A percentile compares a stretch with the other conserved stretches of the same genome.
Conservation (phyloP, 2,888 invertebrate genomes). For the Adelognathus sp. region DNA sequence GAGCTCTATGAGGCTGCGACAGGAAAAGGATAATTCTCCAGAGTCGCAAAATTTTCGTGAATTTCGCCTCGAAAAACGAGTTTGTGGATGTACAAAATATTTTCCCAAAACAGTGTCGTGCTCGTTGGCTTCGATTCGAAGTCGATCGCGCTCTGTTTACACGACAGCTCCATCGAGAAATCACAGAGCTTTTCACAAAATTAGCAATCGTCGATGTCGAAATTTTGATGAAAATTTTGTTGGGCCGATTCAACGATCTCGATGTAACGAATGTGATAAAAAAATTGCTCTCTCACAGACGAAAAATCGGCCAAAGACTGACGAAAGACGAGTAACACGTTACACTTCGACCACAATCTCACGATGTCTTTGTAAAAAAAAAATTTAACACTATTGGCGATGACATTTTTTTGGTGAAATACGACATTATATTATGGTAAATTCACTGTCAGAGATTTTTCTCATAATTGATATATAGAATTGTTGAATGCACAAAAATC, state of each 20-base stretch:
- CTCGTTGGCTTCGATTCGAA: slow-evolving; percentile 20
- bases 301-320: slow-evolving; percentile 9
- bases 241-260: neutral
- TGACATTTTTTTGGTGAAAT: neutral
- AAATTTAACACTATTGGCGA: neutral
- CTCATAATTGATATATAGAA: too few species aligned
- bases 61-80: neutral
- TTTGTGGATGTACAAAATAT: slow-evolving; percentile 13
- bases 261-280: slow-evolving; percentile 8
- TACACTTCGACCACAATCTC: neutral
- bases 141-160: slow-evolving; percentile 32
- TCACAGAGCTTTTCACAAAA: slow-evolving; percentile 13
- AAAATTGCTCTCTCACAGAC: neutral
- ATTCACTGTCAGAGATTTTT: too few species aligned
- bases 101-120: neutral
- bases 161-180: slow-evolving; percentile 42
- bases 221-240: neutral
- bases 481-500: too few species aligned
- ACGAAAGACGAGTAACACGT: slow-evolving; percentile 1
- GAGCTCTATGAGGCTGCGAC: neutral
- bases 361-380: slow-evolving; percentile 27
- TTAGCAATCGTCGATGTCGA: slow-evolving; percentile 23
- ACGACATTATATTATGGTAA: too few species aligned
- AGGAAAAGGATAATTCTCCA: neutral
- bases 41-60: neutral